These are phyloP conservation scores for Craterocephalus amniculus DNA, from an alignment of 2,797 vertebrate species.

Conservation along the genomic window DNA sequence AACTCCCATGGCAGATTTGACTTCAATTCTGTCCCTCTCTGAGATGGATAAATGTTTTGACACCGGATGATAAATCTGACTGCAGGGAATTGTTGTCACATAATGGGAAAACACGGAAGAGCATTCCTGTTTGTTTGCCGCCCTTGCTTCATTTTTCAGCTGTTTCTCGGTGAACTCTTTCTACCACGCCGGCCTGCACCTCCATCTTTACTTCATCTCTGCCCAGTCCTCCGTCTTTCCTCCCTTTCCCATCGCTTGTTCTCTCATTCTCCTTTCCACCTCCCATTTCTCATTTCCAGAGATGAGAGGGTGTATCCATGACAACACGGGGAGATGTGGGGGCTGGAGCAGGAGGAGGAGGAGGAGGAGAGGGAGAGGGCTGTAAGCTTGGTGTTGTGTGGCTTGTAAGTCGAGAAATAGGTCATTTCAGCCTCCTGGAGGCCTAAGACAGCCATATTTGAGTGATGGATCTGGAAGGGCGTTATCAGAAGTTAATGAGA, in stretches of 20 bases:
- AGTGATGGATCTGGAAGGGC: conserved; percentile 54
- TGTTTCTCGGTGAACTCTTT: conserved; percentile 29
- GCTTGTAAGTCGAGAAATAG: conserved; percentile 78
- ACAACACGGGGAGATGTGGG: conserved; percentile 81
- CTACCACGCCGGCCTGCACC: conserved; percentile 2
- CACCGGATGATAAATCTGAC: conserved; percentile 69
- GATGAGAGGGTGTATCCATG: conserved; percentile 85
- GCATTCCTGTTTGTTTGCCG: conserved; percentile 41
- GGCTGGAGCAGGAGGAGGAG: conserved; percentile 49
- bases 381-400: conserved; percentile 64
- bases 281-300: conserved; percentile 75
- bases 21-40: conserved; percentile 61
- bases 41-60: conserved; percentile 72
- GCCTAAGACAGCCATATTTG: conserved; percentile 35
- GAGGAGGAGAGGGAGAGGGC: conserved; percentile 28
- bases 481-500: conserved; percentile 70
- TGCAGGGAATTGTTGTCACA: conserved; percentile 65
- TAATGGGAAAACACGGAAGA: conserved; percentile 51
- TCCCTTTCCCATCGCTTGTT: conserved; percentile 43
- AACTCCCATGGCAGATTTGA: conserved; percentile 61
- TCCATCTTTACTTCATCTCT: conserved; percentile 55
- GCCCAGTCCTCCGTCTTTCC: conserved; percentile 63
- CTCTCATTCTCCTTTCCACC: conserved; percentile 66
- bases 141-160: conserved; percentile 21
- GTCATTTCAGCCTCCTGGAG: conserved; percentile 70